Evolutionary conservation across 64 coral and sea anemone species (phyloP).

Genomic region (Porites lutea): DNA sequence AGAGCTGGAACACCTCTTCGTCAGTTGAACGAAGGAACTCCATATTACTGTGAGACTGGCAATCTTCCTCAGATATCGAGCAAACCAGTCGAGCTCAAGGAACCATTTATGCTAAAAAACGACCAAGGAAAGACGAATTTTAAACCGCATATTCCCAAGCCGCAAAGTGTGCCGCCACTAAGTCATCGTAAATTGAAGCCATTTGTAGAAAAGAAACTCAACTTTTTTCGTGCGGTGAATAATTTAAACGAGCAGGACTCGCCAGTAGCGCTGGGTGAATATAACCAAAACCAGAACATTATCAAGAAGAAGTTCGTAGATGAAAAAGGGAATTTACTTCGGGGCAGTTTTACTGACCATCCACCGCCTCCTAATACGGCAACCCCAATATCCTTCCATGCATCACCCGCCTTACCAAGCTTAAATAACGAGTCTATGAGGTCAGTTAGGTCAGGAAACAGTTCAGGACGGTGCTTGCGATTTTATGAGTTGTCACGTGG

Average conservation of each 20-base stretch:
- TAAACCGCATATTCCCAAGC: constrained; percentile 4
- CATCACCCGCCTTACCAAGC: neutral
- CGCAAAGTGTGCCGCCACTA: neutral
- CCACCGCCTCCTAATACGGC: neutral
- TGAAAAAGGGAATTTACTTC: neutral
- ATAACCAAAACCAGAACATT: neutral
- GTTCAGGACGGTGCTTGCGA: neutral
- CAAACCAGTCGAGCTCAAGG: constrained; percentile 8
- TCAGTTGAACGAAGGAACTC: neutral
- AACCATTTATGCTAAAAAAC: neutral
- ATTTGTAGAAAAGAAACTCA: constrained; percentile 1
- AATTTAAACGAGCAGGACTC: neutral
- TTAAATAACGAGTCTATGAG: neutral
- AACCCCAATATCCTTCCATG: neutral
- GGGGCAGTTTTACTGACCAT: neutral
- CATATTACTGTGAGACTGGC: neutral
- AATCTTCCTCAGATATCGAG: neutral
- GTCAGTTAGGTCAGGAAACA: neutral
- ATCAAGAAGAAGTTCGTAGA: constrained; percentile 2
- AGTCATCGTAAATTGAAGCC: neutral
- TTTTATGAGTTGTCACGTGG: neutral
- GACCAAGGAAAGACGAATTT: neutral
- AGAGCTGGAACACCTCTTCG: constrained; percentile 34
- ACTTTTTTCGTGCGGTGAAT: constrained; percentile 22
- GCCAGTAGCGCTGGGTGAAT: neutral